A percentile compares a stretch with the other conserved stretches of the same genome.
Conservation (phyloP, 2,797 vertebrate genomes). For the Cichlasoma orientale region DNA sequence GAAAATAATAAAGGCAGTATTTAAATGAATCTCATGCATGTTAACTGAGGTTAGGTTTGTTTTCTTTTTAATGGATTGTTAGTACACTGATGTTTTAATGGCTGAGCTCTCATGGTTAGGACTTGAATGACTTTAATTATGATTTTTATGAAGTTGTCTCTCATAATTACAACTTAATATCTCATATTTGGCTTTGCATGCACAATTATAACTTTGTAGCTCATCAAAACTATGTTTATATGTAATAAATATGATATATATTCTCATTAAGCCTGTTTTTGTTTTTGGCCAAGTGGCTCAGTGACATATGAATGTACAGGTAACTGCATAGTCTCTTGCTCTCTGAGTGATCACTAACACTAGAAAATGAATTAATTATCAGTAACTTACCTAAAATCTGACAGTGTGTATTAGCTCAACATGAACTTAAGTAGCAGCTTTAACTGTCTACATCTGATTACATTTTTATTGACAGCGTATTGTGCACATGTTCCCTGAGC, state of each 20-base stretch:
- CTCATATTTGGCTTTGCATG: no score
- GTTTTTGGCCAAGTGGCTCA: neutral
- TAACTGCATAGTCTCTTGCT: neutral
- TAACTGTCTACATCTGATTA: neutral
- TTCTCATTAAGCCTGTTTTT: neutral
- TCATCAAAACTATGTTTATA: neutral
- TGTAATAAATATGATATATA: neutral
- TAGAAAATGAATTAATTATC: neutral
- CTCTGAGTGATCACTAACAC: neutral
- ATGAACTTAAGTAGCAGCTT: neutral
- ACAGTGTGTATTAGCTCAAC: neutral
- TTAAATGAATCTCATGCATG: neutral
- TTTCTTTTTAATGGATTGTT: neutral
- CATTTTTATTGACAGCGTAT: neutral
- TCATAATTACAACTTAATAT: no score
- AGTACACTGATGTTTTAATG: neutral
- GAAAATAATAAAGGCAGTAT: neutral
- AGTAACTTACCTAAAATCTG: neutral
- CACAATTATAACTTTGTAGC: no score
- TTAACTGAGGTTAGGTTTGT: neutral
- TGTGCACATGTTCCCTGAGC: neutral
- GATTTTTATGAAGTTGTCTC: no score
- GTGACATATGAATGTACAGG: neutral
- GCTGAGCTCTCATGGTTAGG: neutral
- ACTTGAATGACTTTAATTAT: neutral